phyloP scores from a whole-genome alignment of 1,140 invertebrate genomes.

The Dolichoris vasculosae region DNA sequence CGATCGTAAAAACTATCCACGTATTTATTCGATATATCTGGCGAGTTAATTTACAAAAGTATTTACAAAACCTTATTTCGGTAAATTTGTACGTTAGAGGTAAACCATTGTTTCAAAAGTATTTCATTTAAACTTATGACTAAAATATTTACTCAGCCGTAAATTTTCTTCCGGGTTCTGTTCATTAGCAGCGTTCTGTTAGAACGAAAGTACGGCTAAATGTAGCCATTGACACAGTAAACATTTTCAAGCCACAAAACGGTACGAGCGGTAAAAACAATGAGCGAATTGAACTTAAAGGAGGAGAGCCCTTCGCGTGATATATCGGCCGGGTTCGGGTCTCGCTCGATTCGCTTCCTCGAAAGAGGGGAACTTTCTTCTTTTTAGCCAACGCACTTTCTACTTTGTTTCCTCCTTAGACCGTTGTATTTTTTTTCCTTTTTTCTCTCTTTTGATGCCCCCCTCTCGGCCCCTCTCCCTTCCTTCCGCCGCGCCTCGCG shows the following conservation, averaged over 20 bases:
- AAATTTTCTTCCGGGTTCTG: not conserved
- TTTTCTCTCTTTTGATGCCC: too few species aligned
- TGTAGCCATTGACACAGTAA: not conserved
- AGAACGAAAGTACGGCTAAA: not conserved
- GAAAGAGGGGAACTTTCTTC: slow-evolving; percentile 41
- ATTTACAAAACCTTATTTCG: too few species aligned
- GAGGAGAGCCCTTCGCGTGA: not conserved
- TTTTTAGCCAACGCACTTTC: slow-evolving; percentile 40
- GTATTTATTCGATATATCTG: too few species aligned
- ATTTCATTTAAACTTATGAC: not conserved
- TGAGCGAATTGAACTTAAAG: not conserved
- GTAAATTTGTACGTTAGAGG: too few species aligned
- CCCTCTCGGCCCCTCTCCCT: not conserved
- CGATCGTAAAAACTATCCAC: too few species aligned
- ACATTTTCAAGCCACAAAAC: not conserved
- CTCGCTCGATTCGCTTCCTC: slow-evolving; percentile 18
- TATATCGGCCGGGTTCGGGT: not conserved
- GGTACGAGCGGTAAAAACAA: not conserved
- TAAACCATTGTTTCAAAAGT: not conserved
- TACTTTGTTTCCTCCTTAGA: slow-evolving; percentile 33
- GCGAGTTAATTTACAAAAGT: too few species aligned
- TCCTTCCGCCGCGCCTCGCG: not conserved
- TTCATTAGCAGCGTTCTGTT: not conserved
- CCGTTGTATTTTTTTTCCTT: not conserved
- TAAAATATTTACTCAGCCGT: not conserved